These are phyloP conservation scores for Nesidiocoris tenuis DNA, from an alignment of 2,888 invertebrate species.

Conservation along the genomic window DNA sequence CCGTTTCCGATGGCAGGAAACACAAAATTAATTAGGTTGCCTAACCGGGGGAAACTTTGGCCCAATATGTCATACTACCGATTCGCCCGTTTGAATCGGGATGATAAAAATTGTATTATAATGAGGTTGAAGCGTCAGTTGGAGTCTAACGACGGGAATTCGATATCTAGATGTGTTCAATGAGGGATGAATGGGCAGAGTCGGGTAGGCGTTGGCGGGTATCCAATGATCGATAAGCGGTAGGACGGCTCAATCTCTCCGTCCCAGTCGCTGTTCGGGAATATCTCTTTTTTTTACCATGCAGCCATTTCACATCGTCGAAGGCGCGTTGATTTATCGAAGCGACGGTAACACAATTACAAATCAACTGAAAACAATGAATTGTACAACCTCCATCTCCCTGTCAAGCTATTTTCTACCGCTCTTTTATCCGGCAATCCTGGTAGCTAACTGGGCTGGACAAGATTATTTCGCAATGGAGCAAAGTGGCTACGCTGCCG, in stretches of 20 bases:
- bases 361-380: conserved; percentile 27
- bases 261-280: neutral
- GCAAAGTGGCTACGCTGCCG: too few species aligned
- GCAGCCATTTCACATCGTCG: conserved; percentile 7
- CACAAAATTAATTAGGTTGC: too few species aligned
- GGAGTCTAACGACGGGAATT: conserved; percentile 7
- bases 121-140: too few species aligned
- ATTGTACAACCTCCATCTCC: neutral
- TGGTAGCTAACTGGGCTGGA: neutral
- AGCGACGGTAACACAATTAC: conserved; percentile 12
- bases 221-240: conserved; percentile 25
- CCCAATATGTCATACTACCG: too few species aligned
- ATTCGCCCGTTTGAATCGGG: too few species aligned
- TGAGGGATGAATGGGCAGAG: neutral
- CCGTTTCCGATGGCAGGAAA: too few species aligned
- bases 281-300: conserved; percentile 2
- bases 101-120: too few species aligned
- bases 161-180: conserved; percentile 21
- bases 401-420: too few species aligned
- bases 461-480: too few species aligned
- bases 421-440: too few species aligned
- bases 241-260: neutral
- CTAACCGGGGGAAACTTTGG: too few species aligned
- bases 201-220: neutral
- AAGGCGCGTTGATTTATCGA: conserved; percentile 15